Percentiles rank a stretch among this genome's conserved stretches.
Evolutionary conservation across 2,113 vertebrate species (phyloP).

Genomic region (Mugil cephalus): DNA sequence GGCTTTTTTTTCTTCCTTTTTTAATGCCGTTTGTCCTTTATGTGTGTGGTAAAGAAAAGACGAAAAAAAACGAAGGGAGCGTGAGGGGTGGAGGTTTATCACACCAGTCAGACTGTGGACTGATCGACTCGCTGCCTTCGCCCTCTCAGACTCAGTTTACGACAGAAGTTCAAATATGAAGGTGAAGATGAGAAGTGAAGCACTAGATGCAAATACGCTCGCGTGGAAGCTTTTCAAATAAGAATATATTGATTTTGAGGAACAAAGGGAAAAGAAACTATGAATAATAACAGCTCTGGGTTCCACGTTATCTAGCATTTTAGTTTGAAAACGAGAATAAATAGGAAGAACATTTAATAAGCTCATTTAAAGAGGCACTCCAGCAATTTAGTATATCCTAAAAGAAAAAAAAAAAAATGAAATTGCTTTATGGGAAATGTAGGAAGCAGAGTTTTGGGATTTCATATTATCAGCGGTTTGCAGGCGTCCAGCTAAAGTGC

Average conservation of each 20-base stretch:
- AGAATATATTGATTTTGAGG: constrained; percentile 6
- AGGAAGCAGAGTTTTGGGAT: neutral
- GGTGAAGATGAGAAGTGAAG: no score
- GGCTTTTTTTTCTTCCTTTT: neutral
- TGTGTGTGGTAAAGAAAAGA: constrained; percentile 20
- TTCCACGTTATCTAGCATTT: constrained; percentile 23
- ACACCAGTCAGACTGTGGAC: constrained; percentile 1
- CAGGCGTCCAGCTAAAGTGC: no score
- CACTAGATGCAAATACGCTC: neutral
- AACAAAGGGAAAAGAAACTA: neutral
- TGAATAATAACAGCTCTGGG: neutral
- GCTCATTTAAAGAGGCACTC: constrained; percentile 6
- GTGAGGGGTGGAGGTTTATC: neutral
- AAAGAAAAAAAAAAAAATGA: no score
- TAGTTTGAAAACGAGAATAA: constrained; percentile 20
- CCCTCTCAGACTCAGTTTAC: neutral
- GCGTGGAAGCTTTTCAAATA: neutral
- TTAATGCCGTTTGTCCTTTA: constrained; percentile 27
- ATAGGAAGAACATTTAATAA: neutral
- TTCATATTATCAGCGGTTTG: no score
- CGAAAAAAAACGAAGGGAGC: neutral
- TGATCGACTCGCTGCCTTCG: constrained; percentile 8
- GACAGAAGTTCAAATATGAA: neutral
- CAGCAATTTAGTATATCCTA: neutral
- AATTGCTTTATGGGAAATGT: neutral